Evolutionary conservation across 2,888 invertebrate genomes (phyloP).

Genomic region (Leucophora obtusa): DNA sequence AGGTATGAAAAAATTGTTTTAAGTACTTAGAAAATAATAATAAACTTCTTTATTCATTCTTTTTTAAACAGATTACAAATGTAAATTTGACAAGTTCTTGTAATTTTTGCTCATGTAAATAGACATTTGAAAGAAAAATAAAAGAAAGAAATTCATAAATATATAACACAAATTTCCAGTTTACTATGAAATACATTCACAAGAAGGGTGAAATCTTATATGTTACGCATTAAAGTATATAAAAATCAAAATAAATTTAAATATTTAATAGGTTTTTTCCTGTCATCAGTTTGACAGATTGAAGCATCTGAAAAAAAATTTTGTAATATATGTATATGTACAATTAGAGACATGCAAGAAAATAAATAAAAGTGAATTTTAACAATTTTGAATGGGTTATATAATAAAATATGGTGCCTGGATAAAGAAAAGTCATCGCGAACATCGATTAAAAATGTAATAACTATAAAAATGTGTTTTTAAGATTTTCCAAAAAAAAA

Average conservation of each 20-base stretch:
- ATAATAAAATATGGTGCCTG: too few relatives aligned
- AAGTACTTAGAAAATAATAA: not conserved
- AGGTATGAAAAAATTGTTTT: not conserved
- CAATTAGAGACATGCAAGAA: too few relatives aligned
- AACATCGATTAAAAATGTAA: too few relatives aligned
- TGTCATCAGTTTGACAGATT: constrained; percentile 10
- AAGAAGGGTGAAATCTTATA: too few relatives aligned
- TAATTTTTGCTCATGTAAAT: constrained; percentile 17
- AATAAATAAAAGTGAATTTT: too few relatives aligned
- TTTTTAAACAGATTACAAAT: constrained; percentile 12
- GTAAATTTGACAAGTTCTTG: constrained; percentile 32
- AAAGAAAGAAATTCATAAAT: not conserved
- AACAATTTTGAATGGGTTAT: too few relatives aligned
- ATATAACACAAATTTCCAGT: not conserved
- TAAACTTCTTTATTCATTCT: not conserved
- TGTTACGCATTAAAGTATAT: not conserved
- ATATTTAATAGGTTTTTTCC: constrained; percentile 6
- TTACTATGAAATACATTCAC: not conserved
- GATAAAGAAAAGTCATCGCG: too few relatives aligned
- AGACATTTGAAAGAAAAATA: not conserved
- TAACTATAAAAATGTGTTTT: too few relatives aligned
- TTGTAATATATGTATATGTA: not conserved
- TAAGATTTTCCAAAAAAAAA: too few relatives aligned
- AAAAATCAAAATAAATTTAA: not conserved
- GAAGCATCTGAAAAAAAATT: not conserved